Percentiles rank a stretch among this genome's conserved stretches.
Evolutionary conservation across 2,888 invertebrate species (phyloP).

Genomic region (Gisinianus flammeolus): DNA sequence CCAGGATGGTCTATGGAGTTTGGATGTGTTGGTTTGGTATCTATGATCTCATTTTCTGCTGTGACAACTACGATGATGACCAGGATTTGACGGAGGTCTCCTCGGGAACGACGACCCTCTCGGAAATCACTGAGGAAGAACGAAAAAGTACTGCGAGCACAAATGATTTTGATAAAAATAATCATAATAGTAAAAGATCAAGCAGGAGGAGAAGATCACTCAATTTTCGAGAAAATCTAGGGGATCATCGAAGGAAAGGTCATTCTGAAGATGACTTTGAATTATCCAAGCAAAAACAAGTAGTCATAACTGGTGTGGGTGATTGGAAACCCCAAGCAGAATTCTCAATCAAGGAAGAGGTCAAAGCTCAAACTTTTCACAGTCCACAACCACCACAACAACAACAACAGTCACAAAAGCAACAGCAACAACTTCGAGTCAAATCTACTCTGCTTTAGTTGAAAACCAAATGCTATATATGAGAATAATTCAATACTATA

Average conservation of each 20-base stretch:
- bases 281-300: not conserved
- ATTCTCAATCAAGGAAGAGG: no score
- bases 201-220: not conserved
- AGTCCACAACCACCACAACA: no score
- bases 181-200: not conserved
- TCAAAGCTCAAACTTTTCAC: no score
- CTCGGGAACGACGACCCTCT: not conserved
- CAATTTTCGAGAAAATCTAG: not conserved
- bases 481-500: no score
- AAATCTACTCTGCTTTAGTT: no score
- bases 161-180: not conserved
- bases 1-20: not conserved
- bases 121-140: conserved; percentile 5
- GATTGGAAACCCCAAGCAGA: not conserved
- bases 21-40: conserved; percentile 29
- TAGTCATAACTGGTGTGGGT: not conserved
- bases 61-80: not conserved
- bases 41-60: conserved; percentile 13
- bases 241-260: not conserved
- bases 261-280: not conserved
- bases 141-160: not conserved
- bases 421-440: no score
- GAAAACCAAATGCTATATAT: no score
- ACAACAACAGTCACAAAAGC: no score
- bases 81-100: not conserved